A percentile compares a stretch with the other conserved stretches of the same genome.
These are phyloP conservation scores for Ophioninae sp. DNA, from an alignment of 2,888 invertebrate genomes.

Conservation along the genomic window DNA sequence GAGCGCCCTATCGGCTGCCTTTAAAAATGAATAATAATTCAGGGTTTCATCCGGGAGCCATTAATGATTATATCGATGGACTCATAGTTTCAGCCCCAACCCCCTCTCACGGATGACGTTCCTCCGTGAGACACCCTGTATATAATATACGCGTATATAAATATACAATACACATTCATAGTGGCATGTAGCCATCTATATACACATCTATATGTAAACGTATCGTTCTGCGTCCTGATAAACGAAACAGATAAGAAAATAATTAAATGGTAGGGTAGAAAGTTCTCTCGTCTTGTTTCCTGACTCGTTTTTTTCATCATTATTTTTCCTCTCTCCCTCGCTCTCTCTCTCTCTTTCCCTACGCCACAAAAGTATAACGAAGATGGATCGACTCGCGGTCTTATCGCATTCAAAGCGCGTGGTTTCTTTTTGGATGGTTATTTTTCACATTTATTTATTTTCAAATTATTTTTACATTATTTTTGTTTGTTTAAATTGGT, in stretches of 20 bases:
- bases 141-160: not conserved
- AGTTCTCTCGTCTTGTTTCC: conserved; percentile 33
- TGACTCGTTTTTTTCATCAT: not conserved
- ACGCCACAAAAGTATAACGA: conserved; percentile 39
- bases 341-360: not conserved
- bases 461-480: too few species aligned
- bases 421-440: too few species aligned
- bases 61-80: too few species aligned
- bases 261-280: conserved; percentile 58
- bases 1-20: too few species aligned
- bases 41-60: too few species aligned
- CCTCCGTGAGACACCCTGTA: too few species aligned
- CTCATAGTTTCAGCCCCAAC: too few species aligned
- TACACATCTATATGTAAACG: conserved; percentile 17
- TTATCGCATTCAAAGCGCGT: conserved; percentile 36
- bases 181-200: not conserved
- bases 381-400: conserved; percentile 51
- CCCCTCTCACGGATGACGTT: too few species aligned
- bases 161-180: not conserved
- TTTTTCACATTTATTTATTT: too few species aligned
- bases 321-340: conserved; percentile 10
- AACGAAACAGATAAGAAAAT: conserved; percentile 56
- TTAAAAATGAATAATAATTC: too few species aligned
- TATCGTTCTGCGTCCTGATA: conserved; percentile 21
- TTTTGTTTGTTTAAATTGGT: too few species aligned